A percentile compares a stretch with the other conserved stretches of the same genome.
Evolutionary conservation across 1,140 invertebrate species (phyloP).

Genomic region (Leptinotarsa defecta): DNA sequence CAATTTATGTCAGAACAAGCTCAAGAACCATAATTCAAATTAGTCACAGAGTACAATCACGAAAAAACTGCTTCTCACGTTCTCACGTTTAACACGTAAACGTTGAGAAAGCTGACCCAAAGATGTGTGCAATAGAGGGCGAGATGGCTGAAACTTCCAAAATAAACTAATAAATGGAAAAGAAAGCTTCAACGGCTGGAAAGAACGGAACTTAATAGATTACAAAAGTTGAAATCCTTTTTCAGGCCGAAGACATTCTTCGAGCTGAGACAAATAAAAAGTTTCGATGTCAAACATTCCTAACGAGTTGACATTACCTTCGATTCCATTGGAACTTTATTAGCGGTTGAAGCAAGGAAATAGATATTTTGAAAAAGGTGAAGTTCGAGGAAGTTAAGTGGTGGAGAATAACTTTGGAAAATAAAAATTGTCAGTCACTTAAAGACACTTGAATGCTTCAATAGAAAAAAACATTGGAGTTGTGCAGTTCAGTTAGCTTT

Average conservation of each 20-base stretch:
- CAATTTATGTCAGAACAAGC: not conserved
- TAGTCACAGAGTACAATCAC: not conserved
- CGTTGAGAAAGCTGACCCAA: not conserved
- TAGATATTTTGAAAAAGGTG: not conserved
- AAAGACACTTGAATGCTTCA: too few relatives aligned
- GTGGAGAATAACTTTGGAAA: too few relatives aligned
- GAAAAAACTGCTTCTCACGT: not conserved
- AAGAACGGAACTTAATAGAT: conserved; percentile 1
- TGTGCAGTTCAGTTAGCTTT: too few relatives aligned
- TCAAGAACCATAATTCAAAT: not conserved
- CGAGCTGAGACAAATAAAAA: not conserved
- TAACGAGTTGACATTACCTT: not conserved
- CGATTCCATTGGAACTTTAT: not conserved
- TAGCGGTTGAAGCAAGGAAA: not conserved
- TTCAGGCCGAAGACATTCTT: not conserved
- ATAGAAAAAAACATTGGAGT: too few relatives aligned
- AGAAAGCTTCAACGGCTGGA: not conserved
- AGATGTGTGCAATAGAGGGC: not conserved
- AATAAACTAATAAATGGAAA: conserved; percentile 9
- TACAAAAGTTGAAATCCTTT: conserved; percentile 1
- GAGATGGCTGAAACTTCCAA: not conserved
- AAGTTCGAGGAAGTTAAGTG: not conserved
- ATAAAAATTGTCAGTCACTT: too few relatives aligned
- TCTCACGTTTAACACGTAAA: not conserved
- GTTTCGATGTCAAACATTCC: not conserved